These are phyloP conservation scores for Rosalia funebris DNA, from an alignment of 2,888 invertebrate species.

Conservation along the genomic window DNA sequence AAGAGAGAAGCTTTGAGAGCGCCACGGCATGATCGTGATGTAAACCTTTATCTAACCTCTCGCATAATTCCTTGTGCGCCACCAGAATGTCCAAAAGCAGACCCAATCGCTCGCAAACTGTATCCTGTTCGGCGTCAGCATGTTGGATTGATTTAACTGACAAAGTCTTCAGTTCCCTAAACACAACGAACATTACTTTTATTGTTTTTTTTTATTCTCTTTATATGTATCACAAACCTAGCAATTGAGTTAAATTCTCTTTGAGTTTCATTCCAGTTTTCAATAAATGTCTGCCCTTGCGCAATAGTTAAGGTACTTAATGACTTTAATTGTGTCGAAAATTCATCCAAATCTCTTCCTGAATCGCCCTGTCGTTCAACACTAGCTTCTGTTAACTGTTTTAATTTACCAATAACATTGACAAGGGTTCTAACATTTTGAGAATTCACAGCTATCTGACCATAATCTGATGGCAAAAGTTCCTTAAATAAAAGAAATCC, in stretches of 20 bases:
- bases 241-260: slow-evolving; percentile 67
- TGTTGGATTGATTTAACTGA: slow-evolving; percentile 66
- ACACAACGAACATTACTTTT: too few relatives aligned
- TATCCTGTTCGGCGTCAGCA: slow-evolving; percentile 67
- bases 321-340: slow-evolving; percentile 66
- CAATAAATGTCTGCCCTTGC: slow-evolving; percentile 49
- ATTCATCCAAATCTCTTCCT: slow-evolving; percentile 68
- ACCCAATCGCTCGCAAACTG: slow-evolving; percentile 68
- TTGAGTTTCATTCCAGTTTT: slow-evolving; percentile 67
- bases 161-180: slow-evolving; percentile 66
- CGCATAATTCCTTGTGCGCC: slow-evolving; percentile 70
- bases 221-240: slow-evolving; percentile 57
- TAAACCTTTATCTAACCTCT: slow-evolving; percentile 71
- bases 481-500: slow-evolving; percentile 56
- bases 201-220: background rate
- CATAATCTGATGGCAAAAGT: slow-evolving; percentile 67
- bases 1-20: slow-evolving; percentile 69
- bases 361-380: slow-evolving; percentile 61
- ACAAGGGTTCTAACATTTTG: slow-evolving; percentile 69
- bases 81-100: slow-evolving; percentile 67
- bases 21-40: slow-evolving; percentile 72
- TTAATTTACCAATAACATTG: slow-evolving; percentile 67
- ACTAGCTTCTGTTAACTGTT: slow-evolving; percentile 66
- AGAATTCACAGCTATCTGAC: slow-evolving; percentile 68
- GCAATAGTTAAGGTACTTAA: slow-evolving; percentile 60